Evolutionary conservation across 2,113 vertebrate species (phyloP).

Genomic region (Arvicanthis niloticus): DNA sequence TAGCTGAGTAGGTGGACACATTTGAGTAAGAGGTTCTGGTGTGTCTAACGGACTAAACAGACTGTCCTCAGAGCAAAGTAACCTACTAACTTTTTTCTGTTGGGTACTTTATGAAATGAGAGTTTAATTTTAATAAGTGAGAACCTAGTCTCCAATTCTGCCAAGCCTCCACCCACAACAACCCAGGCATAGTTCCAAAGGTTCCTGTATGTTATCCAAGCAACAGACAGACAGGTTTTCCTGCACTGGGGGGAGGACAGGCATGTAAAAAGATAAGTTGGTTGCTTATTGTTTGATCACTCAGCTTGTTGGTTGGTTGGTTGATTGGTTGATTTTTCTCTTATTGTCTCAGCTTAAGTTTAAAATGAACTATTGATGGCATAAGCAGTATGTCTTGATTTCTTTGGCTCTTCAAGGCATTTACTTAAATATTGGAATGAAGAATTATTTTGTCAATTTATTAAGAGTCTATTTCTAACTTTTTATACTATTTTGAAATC

Average conservation of each 20-base stretch:
- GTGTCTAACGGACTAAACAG: background rate
- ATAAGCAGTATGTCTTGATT: background rate
- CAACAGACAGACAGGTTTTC: background rate
- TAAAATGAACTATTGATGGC: background rate
- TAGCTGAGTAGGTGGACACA: background rate
- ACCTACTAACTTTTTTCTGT: background rate
- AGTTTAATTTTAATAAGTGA: background rate
- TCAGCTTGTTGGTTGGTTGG: background rate
- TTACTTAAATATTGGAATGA: background rate
- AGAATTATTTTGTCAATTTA: background rate
- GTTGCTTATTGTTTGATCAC: background rate
- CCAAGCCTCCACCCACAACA: no score
- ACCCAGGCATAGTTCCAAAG: background rate
- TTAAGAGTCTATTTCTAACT: background rate
- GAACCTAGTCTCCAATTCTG: accelerated
- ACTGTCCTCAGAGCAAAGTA: background rate
- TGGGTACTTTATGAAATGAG: background rate
- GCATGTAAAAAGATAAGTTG: background rate
- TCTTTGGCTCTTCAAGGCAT: background rate
- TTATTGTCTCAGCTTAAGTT: background rate
- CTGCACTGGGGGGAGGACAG: background rate
- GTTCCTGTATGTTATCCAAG: background rate
- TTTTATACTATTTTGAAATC: background rate
- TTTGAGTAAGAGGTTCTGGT: background rate
- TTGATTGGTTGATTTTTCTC: background rate